phyloP scores from a whole-genome alignment of 2,113 vertebrate genomes.

The Pterocles gutturalis region DNA sequence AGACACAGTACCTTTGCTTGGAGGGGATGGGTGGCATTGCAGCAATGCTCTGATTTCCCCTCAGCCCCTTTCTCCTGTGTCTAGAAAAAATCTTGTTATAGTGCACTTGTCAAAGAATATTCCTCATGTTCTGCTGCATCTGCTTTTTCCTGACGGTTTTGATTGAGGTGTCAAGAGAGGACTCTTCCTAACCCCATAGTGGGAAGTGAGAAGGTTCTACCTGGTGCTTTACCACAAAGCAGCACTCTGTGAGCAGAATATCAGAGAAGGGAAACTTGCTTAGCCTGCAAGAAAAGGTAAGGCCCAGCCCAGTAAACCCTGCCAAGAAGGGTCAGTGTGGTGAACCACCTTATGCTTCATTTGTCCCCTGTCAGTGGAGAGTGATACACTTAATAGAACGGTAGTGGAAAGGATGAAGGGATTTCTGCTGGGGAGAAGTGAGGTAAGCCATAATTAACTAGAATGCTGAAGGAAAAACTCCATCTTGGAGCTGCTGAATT shows the following conservation, averaged over 20 bases:
- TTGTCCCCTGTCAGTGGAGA: conserved; percentile 53
- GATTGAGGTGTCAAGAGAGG: neutral
- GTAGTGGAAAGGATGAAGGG: conserved; percentile 10
- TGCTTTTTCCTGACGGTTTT: neutral
- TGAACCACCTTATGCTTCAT: conserved; percentile 23
- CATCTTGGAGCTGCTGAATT: neutral
- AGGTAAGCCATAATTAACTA: conserved; percentile 30
- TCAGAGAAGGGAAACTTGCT: conserved; percentile 36
- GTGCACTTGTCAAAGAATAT: neutral
- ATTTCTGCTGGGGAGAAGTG: neutral
- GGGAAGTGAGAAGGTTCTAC: neutral
- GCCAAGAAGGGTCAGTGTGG: conserved; percentile 34
- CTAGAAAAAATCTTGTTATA: neutral
- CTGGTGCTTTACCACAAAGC: neutral
- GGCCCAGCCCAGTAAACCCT: neutral
- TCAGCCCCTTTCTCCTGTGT: neutral
- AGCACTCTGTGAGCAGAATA: conserved; percentile 10
- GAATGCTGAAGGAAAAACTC: neutral
- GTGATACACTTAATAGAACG: neutral
- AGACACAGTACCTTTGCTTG: neutral
- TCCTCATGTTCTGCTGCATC: neutral
- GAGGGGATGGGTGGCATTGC: neutral
- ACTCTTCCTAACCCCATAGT: neutral
- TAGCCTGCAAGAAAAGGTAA: conserved; percentile 27
- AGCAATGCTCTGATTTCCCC: neutral